These are phyloP conservation scores for Apomyelois bistriatella DNA, from an alignment of 2,888 invertebrate species.

Conservation along the genomic window DNA sequence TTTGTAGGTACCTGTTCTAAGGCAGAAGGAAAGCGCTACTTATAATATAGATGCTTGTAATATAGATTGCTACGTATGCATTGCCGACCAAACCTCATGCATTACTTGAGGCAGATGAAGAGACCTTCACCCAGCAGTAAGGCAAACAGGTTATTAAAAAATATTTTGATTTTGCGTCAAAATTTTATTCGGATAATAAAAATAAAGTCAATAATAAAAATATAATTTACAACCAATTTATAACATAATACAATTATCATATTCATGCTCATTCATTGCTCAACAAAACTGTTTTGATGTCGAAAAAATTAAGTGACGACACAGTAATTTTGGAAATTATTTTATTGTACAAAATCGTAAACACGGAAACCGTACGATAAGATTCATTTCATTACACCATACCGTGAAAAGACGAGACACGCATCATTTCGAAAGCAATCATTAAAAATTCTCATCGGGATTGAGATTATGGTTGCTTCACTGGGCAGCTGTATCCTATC, in stretches of 20 bases:
- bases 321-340: not conserved
- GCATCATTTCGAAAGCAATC: constrained; percentile 13
- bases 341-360: not conserved
- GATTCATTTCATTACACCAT: constrained; percentile 5
- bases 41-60: too few species aligned
- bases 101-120: too few species aligned
- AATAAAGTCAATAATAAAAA: not conserved
- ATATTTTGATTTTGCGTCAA: not conserved
- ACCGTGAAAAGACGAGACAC: constrained; percentile 8
- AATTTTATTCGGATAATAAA: not conserved
- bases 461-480: constrained; percentile 36
- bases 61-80: too few species aligned
- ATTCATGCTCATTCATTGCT: not conserved
- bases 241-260: not conserved
- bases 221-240: not conserved
- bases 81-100: too few species aligned
- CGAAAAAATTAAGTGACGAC: constrained; percentile 1
- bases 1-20: too few species aligned
- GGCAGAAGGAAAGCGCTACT: too few species aligned
- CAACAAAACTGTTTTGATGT: not conserved
- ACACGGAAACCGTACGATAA: not conserved
- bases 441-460: constrained; percentile 29
- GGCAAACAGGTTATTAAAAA: not conserved
- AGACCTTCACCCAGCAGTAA: too few species aligned
- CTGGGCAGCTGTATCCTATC: constrained; percentile 30